Base-by-base conservation (phyloP, 2,888 invertebrate genomes). In the Epicampocera succincta region DNA sequence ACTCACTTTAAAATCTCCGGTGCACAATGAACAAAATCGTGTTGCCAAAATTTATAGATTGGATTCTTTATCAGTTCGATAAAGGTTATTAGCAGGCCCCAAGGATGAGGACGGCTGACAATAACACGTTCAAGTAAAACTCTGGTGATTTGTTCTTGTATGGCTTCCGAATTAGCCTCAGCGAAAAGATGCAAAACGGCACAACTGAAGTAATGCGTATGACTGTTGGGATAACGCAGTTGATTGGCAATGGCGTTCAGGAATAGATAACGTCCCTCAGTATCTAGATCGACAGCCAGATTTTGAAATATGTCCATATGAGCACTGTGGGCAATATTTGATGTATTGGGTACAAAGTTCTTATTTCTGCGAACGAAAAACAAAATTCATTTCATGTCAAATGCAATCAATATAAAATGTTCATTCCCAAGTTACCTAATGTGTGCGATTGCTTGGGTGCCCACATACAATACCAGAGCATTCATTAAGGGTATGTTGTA, bases 261-360 rank as follows among this genome's bases (percentile, higher is more conserved):
- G 92, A 99, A 99, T 87, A 99, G 92, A 91, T 99, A 99, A 58
- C 93, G 91, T 91, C 99, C 99, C 92, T 99, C 99, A 12, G 97
- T 98, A 91, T 99, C 99, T 84, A 99, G 94, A 91, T 99, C 98
- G 0, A 99, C 99, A 0, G 98, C 98, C 86, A 99, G 93, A 92
- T 99, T 99, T 92, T 99, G 99, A 93, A 99, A 99, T 86, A 99
- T 99, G 91, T 99, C 99, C 99, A 99, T 99, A 91, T 98, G 99
- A 0, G 99, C 96, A 40, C 98, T 98, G 90, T 99, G 99, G 1
- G 98, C 97, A 84, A 99, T 99, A n/a, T 98, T 99, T 54, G 97
- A 95, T 95, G 98, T 98, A 89, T 96, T 98, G 0, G 99, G 98
- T 1, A 97, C 95, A 87, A 96, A 95, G 58, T 97, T 96, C 91